Percentiles rank a stretch among this genome's conserved stretches.
Conservation (phyloP, 1,140 invertebrate genomes). For the Copidosoma floridanum region DNA sequence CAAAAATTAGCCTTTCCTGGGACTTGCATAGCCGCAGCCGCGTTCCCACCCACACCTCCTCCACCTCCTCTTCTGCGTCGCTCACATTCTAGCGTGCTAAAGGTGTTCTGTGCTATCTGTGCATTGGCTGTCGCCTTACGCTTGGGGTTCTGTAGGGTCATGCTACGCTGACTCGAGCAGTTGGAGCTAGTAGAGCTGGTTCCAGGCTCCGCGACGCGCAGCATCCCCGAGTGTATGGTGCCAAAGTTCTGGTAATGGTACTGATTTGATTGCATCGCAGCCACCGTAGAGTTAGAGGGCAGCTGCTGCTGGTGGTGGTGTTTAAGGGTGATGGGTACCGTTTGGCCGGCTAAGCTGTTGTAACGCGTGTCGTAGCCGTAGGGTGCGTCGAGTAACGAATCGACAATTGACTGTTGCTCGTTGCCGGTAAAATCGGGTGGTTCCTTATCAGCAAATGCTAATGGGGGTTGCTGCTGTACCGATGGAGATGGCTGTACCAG, state of each 20-base stretch:
- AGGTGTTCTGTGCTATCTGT: constrained; percentile 54
- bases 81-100: constrained; percentile 55
- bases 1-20: constrained; percentile 43
- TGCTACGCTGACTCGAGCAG: constrained; percentile 48
- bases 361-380: constrained; percentile 47
- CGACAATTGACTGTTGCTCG: constrained; percentile 34
- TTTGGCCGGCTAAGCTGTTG: constrained; percentile 51
- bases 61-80: constrained; percentile 42
- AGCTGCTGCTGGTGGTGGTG: constrained; percentile 48
- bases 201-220: constrained; percentile 51
- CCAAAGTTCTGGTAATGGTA: constrained; percentile 55
- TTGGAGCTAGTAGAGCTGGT: constrained; percentile 51
- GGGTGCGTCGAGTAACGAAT: constrained; percentile 47
- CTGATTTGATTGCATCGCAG: constrained; percentile 45
- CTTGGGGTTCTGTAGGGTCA: constrained; percentile 54
- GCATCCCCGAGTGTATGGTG: constrained; percentile 53
- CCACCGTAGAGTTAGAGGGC: neutral
- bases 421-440: constrained; percentile 18
- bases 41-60: constrained; percentile 23
- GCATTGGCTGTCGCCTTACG: constrained; percentile 35
- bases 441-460: constrained; percentile 41
- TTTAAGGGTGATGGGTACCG: constrained; percentile 55
- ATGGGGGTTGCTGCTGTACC: constrained; percentile 20
- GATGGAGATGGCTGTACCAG: neutral
- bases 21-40: neutral